Base-by-base conservation (phyloP, 2,113 vertebrate genomes). In the Pithys albifrons region DNA sequence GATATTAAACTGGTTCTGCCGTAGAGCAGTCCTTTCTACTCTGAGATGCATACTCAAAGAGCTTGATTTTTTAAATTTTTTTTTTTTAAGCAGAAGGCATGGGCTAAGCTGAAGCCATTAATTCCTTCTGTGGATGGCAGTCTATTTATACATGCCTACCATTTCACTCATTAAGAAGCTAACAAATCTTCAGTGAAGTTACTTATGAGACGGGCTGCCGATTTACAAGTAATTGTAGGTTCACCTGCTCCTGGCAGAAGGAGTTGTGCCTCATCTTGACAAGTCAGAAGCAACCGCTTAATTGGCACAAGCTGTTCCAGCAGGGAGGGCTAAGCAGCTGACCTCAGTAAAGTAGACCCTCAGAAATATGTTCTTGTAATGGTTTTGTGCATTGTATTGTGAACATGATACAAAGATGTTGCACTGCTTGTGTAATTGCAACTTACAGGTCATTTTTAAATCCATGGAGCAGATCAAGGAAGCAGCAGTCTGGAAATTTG, bases 171-270 rank as follows among this genome's bases (percentile, higher is more conserved):
- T 95, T 78, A 69, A 76, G 85, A 86, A 81, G 85, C 89, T 85
- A 95, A 96, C 48, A 95, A 79, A 92, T 89, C 84, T 94, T 91
- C 70, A 85, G 55, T 67, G 84, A 89, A 89, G 78, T 88, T 95
- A 96, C 88, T 80, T 89, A 88, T 95, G 93, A 97, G 92, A 94
- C 86, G 91, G 73, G 52, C 72, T 94, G 65, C 43, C 91, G 75
- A 94, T 96, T 91, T 95, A 91, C 65, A 83, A 95, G 35, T 93
- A 93, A 88, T 94, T 94, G 77, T 83, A 83, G 79, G 66, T 89
- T 94, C 52, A 74, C 78, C 73, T 91, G 81, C 66, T 65, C 14
- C 2, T 92, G 78, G 69, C 84, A 91, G 73, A 51, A 83, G 51
- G 67, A 87, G 45, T 74, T 81, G 72, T 84, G 75, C 62, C 54